Evolutionary conservation across 2,888 invertebrate genomes (phyloP), one percentile per base, ranked within the genome.

Genomic region (Antheraea yamamai): DNA sequence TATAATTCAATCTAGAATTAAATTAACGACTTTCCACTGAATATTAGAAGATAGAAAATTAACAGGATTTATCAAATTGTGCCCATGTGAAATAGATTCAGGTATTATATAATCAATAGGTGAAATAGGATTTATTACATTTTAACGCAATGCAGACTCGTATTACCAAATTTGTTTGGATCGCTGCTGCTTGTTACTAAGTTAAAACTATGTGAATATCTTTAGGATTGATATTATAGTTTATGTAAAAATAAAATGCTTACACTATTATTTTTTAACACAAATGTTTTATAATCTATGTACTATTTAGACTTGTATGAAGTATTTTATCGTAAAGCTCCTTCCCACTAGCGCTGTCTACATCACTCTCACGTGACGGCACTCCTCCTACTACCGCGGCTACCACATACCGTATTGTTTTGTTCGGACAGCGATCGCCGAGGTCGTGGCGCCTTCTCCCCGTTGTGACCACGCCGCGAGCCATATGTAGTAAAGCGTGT

Each of bases 401-500:
- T 72, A 52, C 76, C 81, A 91, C 99, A 97, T 98, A 99, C 99
- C 98, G 96, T 98, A 99, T 97, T 98, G 98, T 93, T 98, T 98
- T 74, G 99, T 99, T 95, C 98, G 96, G 84, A 98, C 98, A 81
- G 98, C 98, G 81, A 99, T 97, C 20, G 98, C 98, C 64, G 98
- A 98, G 23, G 99, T 99, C 75, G 98, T 98, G 55, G 99, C 99
- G 23, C 99, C 99, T 92, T 98, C 99, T 18, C 99, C 99, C 80
- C 97, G 95, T 85, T 98, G 97, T 23, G 98, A 99, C 81, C 98
- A 96, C 76, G 99, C 99, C 20, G 99, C 98, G 83, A 99, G 95
- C 98, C 99, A 99, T 86, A 99, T 98, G 95, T 98, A 98, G 96
- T 99, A 99, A 82, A 98, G 94, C 18, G 99, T 99, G 95, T 99